Evolutionary conservation across 2,888 invertebrate species (phyloP), one percentile per base, ranked within the genome.

Genomic region (Palloptera scutellata): DNA sequence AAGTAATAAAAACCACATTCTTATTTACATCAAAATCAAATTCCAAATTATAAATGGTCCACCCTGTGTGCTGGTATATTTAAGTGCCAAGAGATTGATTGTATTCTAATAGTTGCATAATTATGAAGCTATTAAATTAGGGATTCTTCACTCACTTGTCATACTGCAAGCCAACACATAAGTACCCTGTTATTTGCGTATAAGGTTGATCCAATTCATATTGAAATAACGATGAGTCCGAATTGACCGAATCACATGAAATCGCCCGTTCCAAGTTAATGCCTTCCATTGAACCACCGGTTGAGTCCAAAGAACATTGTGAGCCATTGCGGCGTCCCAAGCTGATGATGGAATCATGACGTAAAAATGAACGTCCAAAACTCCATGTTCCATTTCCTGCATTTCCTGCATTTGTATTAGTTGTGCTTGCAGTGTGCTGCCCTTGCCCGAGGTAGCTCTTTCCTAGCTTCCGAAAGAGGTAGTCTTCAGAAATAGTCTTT

Each of bases 171-270:
- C 91, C 92, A 71, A 93, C 88, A 82, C 92, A 92, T 9, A 94
- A 84, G 80, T 92, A 90, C 6, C 93, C 93, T 1, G 92, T 91
- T 67, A 90, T 86, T 71, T 91, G 90, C 11, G 91, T 88, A 75
- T 88, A 88, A 11, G 91, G 88, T 77, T 89, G 89, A 75, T 92
- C 91, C 57, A 92, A 86, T 78, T 92, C 91, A 60, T 89, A 89
- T 40, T 91, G 86, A 20, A 89, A 88, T 1, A 92, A 90, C 1
- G 92, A 92, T 0, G 92, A 91, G 76, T 93, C 93, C 1, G 93
- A 93, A 75, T 90, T 91, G 30, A 94, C 91, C 60, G 92, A 93
- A 77, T 93, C 93, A 80, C 92, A 93, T 30, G 92, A 92, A 75
- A 92, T 87, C 0, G 92, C 93, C 69, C 92, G 76, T 67, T 84